A percentile compares a stretch with the other conserved stretches of the same genome.
Evolutionary conservation across 2,113 vertebrate species (phyloP).

Genomic region (Hypocryptadius cinnamomeus): DNA sequence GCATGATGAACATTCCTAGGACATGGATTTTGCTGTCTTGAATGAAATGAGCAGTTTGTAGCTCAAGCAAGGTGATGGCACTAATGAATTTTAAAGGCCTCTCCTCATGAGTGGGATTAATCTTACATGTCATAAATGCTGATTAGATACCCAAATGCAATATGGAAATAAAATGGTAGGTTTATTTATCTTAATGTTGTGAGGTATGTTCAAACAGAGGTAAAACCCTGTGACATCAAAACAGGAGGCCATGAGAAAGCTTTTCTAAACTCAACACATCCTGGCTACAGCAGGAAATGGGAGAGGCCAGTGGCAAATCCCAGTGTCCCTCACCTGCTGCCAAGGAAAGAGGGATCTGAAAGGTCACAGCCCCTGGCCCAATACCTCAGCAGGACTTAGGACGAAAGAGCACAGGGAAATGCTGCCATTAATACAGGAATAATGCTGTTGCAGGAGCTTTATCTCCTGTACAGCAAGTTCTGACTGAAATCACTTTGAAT

Average conservation of each 20-base stretch:
- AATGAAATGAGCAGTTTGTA: neutral
- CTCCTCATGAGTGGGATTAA: neutral
- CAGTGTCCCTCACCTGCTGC: neutral
- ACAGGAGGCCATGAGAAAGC: neutral
- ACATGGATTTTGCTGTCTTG: neutral
- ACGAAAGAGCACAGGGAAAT: neutral
- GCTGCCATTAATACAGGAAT: neutral
- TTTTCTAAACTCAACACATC: neutral
- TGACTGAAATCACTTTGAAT: neutral
- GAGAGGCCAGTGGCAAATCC: neutral
- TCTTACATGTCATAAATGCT: neutral
- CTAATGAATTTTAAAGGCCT: conserved; percentile 11
- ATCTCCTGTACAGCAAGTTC: neutral
- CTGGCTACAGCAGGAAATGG: neutral
- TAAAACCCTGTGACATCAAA: neutral
- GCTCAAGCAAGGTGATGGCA: neutral
- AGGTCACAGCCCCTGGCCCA: neutral
- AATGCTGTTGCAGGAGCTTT: neutral
- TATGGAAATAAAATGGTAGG: neutral
- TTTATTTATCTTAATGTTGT: neutral
- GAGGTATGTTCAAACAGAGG: neutral
- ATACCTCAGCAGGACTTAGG: neutral
- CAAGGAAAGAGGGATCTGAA: neutral
- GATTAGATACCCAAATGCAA: neutral
- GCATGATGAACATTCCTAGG: neutral